A percentile compares a stretch with the other conserved stretches of the same genome.
Conservation (phyloP, 2,888 invertebrate genomes). For the Antheraea assamensis region DNA sequence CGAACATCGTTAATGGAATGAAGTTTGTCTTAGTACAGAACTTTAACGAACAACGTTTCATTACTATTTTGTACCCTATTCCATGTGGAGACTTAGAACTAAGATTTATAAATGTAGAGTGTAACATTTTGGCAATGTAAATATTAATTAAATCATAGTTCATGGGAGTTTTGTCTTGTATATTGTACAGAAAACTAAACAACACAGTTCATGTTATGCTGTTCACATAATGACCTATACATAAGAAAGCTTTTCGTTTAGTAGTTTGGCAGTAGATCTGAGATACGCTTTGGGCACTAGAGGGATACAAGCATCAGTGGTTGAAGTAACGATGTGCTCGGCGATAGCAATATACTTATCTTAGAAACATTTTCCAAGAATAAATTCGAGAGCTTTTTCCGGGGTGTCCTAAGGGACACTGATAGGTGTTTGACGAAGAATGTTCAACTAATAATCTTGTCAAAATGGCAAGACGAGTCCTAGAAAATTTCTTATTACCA, state of each 20-base stretch:
- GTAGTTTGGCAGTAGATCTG: not conserved
- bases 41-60: not conserved
- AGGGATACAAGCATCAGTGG: not conserved
- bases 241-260: not conserved
- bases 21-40: constrained; percentile 2
- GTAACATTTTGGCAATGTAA: not conserved
- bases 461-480: no score
- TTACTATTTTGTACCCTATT: not conserved
- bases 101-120: not conserved
- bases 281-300: not conserved
- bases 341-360: not conserved
- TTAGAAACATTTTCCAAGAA: not conserved
- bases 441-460: not conserved
- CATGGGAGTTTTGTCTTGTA: not conserved
- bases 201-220: not conserved
- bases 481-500: no score
- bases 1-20: not conserved
- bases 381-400: not conserved
- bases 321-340: not conserved
- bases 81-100: not conserved
- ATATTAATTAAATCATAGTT: not conserved
- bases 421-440: not conserved
- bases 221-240: not conserved
- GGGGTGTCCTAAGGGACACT: not conserved
- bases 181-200: not conserved